Conservation (phyloP, 2,113 vertebrate species). For the Cyrtonyx montezumae region DNA sequence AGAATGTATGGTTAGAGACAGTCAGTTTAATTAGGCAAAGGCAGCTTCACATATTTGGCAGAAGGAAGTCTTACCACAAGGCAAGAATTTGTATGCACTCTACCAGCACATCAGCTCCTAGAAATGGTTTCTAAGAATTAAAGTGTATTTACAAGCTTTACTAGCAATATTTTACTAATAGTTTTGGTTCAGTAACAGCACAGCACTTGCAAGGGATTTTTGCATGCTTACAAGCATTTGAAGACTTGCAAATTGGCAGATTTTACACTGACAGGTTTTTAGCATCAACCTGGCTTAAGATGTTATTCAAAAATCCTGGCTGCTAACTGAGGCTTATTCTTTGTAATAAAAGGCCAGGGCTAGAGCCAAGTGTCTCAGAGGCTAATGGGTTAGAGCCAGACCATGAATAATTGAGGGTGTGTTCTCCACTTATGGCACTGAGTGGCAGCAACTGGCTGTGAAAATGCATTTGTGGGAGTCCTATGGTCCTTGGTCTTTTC, state of each 20-base stretch:
- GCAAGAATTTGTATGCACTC: neutral
- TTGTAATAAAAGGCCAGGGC: neutral
- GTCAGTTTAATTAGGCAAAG: neutral
- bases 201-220: neutral
- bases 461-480: neutral
- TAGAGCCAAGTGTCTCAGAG: neutral
- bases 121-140: neutral
- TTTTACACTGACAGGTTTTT: neutral
- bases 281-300: neutral
- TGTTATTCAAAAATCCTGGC: neutral
- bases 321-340: neutral
- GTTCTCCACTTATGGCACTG: constrained; percentile 36
- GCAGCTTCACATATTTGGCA: neutral
- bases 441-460: neutral
- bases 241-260: neutral
- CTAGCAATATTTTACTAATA: neutral
- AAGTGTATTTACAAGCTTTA: neutral
- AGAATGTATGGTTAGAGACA: neutral
- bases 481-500: neutral
- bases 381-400: constrained; percentile 9
- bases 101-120: neutral
- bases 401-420: constrained; percentile 33
- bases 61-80: neutral
- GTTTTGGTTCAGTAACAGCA: neutral
- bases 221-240: neutral